These are phyloP conservation scores for Copsychus sechellarum DNA, from an alignment of 2,113 vertebrate species.

Conservation along the genomic window DNA sequence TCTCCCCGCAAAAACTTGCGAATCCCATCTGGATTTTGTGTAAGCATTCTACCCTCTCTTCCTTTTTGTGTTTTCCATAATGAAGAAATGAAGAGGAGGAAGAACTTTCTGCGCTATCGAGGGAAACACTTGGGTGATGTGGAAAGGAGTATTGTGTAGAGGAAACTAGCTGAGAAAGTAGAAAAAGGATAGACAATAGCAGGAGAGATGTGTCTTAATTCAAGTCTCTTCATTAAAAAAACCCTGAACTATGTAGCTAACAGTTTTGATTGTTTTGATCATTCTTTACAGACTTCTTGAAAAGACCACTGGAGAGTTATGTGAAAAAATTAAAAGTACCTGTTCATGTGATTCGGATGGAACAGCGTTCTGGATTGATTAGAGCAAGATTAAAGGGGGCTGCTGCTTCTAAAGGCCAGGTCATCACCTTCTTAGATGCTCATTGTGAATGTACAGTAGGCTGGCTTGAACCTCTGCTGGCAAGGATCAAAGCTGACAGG, in stretches of 20 bases:
- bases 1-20: neutral
- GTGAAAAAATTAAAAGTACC: constrained; percentile 91
- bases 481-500: constrained; percentile 95
- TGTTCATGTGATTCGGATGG: constrained; percentile 94
- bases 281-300: constrained; percentile 88
- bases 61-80: neutral
- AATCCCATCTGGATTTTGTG: neutral
- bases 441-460: constrained; percentile 97
- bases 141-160: neutral
- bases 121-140: neutral
- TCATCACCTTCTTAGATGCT: constrained; percentile 97
- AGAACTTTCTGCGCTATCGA: neutral
- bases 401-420: constrained; percentile 93
- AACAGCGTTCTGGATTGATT: constrained; percentile 96
- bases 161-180: neutral
- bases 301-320: constrained; percentile 91
- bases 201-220: neutral
- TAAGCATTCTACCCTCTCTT: neutral
- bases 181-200: neutral
- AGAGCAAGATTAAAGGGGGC: constrained; percentile 95
- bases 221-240: neutral
- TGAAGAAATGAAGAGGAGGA: neutral
- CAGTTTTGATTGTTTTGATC: neutral
- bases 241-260: neutral
- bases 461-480: constrained; percentile 94